Evolutionary conservation across 2,888 invertebrate genomes (phyloP).

Genomic region (Lathronympha strigana): DNA sequence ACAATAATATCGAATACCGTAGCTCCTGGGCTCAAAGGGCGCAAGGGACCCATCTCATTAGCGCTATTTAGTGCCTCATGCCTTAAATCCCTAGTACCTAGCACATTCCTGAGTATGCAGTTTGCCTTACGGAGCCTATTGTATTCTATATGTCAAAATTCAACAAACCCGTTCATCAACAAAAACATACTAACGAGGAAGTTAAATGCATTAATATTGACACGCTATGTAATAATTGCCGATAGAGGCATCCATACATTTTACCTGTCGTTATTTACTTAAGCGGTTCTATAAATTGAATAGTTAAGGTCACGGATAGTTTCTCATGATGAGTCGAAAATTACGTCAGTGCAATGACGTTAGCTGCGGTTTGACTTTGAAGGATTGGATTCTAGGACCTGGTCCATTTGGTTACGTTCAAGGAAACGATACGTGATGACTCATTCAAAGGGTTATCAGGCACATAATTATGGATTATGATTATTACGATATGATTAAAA

Average conservation of each 20-base stretch:
- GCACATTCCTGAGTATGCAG: no score
- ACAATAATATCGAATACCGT: no score
- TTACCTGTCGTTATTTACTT: slow-evolving; percentile 25
- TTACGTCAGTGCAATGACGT: slow-evolving; percentile 45
- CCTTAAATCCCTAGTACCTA: no score
- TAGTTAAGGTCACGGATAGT: slow-evolving; percentile 43
- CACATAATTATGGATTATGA: no score
- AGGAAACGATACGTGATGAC: not conserved
- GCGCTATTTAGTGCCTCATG: no score
- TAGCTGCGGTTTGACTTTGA: slow-evolving; percentile 40
- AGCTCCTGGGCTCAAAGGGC: no score
- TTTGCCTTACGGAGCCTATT: no score
- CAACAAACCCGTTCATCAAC: no score
- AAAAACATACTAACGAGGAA: slow-evolving; percentile 23
- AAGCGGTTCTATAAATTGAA: slow-evolving; percentile 26
- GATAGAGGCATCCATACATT: slow-evolving; percentile 18
- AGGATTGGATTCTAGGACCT: slow-evolving; percentile 34
- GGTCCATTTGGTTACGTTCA: slow-evolving; percentile 6
- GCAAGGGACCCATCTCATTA: no score
- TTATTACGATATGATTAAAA: not conserved
- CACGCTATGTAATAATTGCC: not conserved
- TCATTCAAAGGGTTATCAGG: not conserved
- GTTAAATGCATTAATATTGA: slow-evolving; percentile 4
- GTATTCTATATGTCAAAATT: no score
- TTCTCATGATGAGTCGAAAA: slow-evolving; percentile 43